A percentile compares a stretch with the other conserved stretches of the same genome.
These are phyloP conservation scores for Anhinga rufa DNA, from an alignment of 2,113 vertebrate species.

Conservation along the genomic window DNA sequence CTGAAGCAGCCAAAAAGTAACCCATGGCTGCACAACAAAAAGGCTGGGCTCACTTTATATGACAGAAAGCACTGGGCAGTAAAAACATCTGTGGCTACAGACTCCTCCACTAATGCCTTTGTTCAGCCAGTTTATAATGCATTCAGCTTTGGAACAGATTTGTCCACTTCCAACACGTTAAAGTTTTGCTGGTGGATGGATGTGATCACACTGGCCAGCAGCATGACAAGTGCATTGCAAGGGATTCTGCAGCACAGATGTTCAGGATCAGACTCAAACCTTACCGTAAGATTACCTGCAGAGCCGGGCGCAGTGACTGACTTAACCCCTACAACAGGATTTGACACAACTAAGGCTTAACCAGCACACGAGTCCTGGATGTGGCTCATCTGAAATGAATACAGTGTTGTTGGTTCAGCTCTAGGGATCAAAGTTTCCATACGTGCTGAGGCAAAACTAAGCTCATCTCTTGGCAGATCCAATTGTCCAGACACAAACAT, in stretches of 20 bases:
- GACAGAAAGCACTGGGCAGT: neutral
- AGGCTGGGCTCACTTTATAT: neutral
- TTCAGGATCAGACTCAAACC: neutral
- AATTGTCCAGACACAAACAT: rapidly evolving
- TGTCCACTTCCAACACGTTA: neutral
- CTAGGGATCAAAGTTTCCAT: neutral
- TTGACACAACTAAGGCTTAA: neutral
- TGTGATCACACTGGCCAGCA: neutral
- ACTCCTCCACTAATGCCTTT: neutral
- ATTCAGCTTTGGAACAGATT: no score
- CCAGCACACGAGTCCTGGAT: neutral
- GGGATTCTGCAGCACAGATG: neutral
- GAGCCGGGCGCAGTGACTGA: neutral
- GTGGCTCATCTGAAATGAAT: neutral
- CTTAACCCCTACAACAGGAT: neutral
- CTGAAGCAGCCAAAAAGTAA: neutral
- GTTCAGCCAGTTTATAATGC: neutral
- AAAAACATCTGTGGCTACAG: neutral
- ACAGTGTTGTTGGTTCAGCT: neutral
- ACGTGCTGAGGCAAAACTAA: neutral
- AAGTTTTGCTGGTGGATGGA: neutral
- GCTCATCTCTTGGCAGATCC: neutral
- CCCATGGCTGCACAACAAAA: neutral
- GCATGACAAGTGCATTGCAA: neutral
- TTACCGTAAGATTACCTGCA: neutral